Conservation (phyloP, 2,888 invertebrate species). For the Parnassius glacialis region DNA sequence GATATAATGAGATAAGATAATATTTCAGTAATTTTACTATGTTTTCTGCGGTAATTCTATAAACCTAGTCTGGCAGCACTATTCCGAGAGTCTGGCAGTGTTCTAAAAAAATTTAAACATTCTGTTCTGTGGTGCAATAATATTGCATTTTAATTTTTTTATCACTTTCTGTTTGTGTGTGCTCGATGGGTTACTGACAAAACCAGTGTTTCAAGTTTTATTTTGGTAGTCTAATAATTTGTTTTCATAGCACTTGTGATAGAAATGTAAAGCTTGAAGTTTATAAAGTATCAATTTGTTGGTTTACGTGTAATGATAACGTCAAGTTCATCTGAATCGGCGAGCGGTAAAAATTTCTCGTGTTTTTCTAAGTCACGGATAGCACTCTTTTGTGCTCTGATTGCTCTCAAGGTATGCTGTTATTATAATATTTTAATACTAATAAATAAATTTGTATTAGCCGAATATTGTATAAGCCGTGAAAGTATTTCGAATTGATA, state of each 20-base stretch:
- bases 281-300: constrained; percentile 16
- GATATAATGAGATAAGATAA: too few relatives aligned
- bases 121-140: constrained; percentile 32
- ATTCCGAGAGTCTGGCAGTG: too few relatives aligned
- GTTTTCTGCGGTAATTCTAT: not conserved
- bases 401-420: constrained; percentile 74
- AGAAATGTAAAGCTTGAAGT: constrained; percentile 25
- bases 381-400: constrained; percentile 72
- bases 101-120: constrained; percentile 23
- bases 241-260: constrained; percentile 22
- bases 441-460: constrained; percentile 14
- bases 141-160: too few relatives aligned
- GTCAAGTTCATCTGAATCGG: constrained; percentile 77
- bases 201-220: not conserved
- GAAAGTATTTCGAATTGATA: constrained; percentile 12
- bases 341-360: constrained; percentile 76
- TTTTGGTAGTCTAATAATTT: not conserved
- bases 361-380: constrained; percentile 67
- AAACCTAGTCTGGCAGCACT: not conserved
- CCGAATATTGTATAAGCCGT: constrained; percentile 6
- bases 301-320: constrained; percentile 57
- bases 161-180: constrained; percentile 2
- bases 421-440: constrained; percentile 44
- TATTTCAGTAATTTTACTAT: too few relatives aligned
- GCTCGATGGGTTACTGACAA: constrained; percentile 20